These are phyloP conservation scores for Pseudoatta argentina DNA, from an alignment of 1,140 invertebrate genomes.

Conservation along the genomic window DNA sequence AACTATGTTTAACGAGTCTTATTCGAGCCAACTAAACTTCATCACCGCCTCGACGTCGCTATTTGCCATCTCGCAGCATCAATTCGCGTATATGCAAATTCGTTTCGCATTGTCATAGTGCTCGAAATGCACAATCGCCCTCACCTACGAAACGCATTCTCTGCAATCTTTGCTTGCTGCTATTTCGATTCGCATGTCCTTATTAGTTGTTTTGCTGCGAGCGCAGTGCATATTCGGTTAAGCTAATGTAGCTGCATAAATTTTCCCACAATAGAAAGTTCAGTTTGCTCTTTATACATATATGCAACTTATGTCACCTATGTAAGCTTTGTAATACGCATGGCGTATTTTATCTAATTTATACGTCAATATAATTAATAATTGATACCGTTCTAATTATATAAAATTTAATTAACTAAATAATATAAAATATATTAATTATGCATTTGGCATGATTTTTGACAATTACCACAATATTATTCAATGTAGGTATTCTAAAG, in stretches of 20 bases:
- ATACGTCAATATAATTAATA: neutral
- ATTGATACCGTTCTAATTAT: neutral
- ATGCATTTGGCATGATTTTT: neutral
- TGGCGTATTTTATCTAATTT: neutral
- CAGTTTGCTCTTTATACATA: neutral
- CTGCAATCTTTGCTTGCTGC: conserved; percentile 5
- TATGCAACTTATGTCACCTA: neutral
- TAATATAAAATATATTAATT: neutral
- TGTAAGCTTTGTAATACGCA: neutral
- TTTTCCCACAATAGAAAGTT: conserved; percentile 47
- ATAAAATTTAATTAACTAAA: neutral
- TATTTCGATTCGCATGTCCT: conserved; percentile 38
- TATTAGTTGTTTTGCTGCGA: conserved; percentile 20
- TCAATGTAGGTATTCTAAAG: neutral
- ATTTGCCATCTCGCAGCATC: conserved; percentile 41
- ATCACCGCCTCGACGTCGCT: conserved; percentile 1
- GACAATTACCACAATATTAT: neutral
- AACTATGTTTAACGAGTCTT: conserved; percentile 51
- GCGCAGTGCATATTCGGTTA: neutral
- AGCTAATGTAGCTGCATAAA: conserved; percentile 19
- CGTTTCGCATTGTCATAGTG: conserved; percentile 58
- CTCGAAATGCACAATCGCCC: conserved; percentile 41
- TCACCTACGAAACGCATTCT: conserved; percentile 45
- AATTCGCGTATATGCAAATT: conserved; percentile 62
- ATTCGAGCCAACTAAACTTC: conserved; percentile 33